phyloP scores from a whole-genome alignment of 2,888 invertebrate species.

The Eupelmus urozonus region DNA sequence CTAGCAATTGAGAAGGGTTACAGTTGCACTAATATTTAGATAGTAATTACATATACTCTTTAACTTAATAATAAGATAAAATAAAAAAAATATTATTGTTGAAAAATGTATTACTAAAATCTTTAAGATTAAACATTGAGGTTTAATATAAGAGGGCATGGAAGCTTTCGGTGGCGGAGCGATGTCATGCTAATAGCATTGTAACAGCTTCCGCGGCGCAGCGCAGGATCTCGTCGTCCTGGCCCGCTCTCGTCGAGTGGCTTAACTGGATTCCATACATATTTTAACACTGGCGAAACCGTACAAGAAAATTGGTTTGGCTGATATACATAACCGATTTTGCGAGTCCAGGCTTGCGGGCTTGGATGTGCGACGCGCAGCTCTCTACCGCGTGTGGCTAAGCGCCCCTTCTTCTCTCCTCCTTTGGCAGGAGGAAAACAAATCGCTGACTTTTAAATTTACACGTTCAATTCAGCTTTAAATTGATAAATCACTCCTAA shows the following conservation, averaged over 20 bases:
- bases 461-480: too few relatives aligned
- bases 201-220: constrained; percentile 75
- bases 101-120: neutral
- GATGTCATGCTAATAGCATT: constrained; percentile 76
- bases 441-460: too few relatives aligned
- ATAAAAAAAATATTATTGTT: neutral
- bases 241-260: constrained; percentile 64
- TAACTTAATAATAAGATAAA: too few relatives aligned
- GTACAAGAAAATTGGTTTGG: constrained; percentile 74
- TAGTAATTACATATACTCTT: too few relatives aligned
- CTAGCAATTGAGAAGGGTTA: too few relatives aligned
- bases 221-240: constrained; percentile 39
- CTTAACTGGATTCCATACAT: constrained; percentile 77
- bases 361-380: too few relatives aligned
- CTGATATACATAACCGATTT: constrained; percentile 75
- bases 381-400: too few relatives aligned
- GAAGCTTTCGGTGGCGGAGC: constrained; percentile 59
- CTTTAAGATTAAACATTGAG: neutral
- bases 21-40: too few relatives aligned
- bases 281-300: constrained; percentile 76
- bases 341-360: too few relatives aligned
- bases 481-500: neutral
- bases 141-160: neutral
- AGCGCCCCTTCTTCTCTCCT: neutral
- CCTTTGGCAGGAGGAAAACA: too few relatives aligned